Conservation (phyloP, 2,888 invertebrate species). For the Heterodera filipjevi region DNA sequence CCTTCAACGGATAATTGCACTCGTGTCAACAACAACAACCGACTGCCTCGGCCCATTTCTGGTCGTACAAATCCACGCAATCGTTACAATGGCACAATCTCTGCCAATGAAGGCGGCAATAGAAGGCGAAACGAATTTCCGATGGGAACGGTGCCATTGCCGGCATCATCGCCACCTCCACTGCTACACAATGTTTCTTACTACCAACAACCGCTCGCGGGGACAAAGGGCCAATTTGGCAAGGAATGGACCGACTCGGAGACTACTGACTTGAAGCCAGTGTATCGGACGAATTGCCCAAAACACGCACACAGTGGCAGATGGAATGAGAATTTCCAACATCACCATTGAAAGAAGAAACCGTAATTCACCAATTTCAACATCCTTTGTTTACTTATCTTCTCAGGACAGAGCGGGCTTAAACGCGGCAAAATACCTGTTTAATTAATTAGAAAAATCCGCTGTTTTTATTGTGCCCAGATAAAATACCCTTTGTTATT, state of each 20-base stretch:
- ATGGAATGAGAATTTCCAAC: too few species aligned
- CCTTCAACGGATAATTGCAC: neutral
- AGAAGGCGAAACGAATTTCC: neutral
- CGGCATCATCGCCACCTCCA: neutral
- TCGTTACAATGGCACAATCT: neutral
- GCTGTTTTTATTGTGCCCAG: too few species aligned
- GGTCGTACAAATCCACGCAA: neutral
- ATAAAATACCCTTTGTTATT: too few species aligned
- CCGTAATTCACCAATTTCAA: too few species aligned
- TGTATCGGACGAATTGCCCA: neutral
- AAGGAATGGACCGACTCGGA: neutral
- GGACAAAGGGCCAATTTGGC: neutral
- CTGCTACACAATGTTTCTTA: neutral
- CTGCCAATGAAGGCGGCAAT: neutral
- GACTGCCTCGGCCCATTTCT: neutral
- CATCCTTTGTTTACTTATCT: too few species aligned
- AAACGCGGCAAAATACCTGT: too few species aligned
- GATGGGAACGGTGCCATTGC: neutral
- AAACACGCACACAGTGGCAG: neutral
- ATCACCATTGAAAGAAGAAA: neutral
- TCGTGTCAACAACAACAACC: slow-evolving; percentile 1
- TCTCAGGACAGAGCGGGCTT: too few species aligned
- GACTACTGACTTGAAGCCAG: neutral
- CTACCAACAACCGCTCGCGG: neutral
- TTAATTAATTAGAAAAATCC: too few species aligned